Conservation (phyloP, 2,113 vertebrate species). For the Myotis brandtii region DNA sequence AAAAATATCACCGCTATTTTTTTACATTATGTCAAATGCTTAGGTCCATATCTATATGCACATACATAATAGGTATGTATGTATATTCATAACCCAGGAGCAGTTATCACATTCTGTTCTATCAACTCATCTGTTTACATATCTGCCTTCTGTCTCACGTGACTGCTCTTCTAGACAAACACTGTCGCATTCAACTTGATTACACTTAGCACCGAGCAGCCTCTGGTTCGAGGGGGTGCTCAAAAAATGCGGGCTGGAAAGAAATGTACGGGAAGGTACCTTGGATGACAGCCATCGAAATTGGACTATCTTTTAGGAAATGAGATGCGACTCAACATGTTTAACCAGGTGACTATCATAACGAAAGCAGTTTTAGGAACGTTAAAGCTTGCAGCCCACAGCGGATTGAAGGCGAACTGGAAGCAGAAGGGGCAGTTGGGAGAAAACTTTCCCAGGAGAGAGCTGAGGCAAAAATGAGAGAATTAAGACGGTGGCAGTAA, state of each 20-base stretch:
- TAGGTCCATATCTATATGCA: not conserved
- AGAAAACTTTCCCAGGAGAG: not conserved
- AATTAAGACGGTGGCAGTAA: not conserved
- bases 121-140: slow-evolving; percentile 11
- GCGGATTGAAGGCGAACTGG: not conserved
- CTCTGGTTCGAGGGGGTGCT: not conserved
- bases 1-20: slow-evolving; percentile 46
- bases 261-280: not conserved
- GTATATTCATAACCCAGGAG: not conserved
- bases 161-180: not conserved
- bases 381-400: not conserved
- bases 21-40: slow-evolving; percentile 38
- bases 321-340: not conserved
- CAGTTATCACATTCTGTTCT: not conserved
- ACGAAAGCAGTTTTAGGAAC: slow-evolving; percentile 25
- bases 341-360: not conserved
- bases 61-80: not conserved
- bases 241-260: not conserved
- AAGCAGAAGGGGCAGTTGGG: not conserved
- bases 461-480: not conserved
- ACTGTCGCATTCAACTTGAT: not conserved
- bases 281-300: not conserved
- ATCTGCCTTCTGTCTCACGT: slow-evolving; percentile 14
- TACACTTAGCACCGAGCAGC: not conserved
- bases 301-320: slow-evolving; percentile 35